phyloP scores from a whole-genome alignment of 2,797 vertebrate genomes.

The Pogoniulus pusillus region DNA sequence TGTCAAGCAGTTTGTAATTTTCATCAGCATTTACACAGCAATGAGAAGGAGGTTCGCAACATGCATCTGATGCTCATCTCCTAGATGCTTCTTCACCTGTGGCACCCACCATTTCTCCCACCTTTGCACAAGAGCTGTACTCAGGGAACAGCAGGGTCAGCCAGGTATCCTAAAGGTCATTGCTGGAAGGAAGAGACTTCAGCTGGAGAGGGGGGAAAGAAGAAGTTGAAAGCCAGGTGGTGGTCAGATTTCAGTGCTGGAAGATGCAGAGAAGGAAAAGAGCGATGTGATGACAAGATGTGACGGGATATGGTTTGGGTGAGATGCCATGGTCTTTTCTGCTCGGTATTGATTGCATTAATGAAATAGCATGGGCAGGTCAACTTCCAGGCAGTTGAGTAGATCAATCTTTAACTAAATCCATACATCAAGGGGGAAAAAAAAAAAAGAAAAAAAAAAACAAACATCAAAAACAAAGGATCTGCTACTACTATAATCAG shows the following conservation, averaged over 20 bases:
- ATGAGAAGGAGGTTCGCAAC: background rate
- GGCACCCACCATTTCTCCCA: constrained; percentile 52
- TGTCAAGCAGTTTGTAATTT: constrained; percentile 20
- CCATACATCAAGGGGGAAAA: constrained; percentile 51
- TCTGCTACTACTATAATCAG: constrained; percentile 53
- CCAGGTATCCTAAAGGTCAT: constrained; percentile 32
- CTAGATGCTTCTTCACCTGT: constrained; percentile 37
- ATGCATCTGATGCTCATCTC: background rate
- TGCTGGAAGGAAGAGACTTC: constrained; percentile 56
- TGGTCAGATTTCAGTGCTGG: constrained; percentile 53
- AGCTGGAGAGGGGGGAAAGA: constrained; percentile 35
- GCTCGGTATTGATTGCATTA: constrained; percentile 55
- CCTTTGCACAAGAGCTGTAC: constrained; percentile 74
- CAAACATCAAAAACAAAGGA: background rate
- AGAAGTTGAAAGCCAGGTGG: constrained; percentile 57
- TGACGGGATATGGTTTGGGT: constrained; percentile 28
- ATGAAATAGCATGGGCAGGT: constrained; percentile 38
- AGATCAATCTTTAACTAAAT: constrained; percentile 61
- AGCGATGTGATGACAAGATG: constrained; percentile 13
- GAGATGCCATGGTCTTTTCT: constrained; percentile 63
- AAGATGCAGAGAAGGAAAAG: constrained; percentile 23
- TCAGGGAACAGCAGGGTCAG: constrained; percentile 74
- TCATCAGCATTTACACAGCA: constrained; percentile 26
- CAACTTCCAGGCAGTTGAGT: constrained; percentile 61
- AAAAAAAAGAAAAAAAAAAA: too few relatives aligned